Evolutionary conservation across 2,113 vertebrate species (phyloP).

Genomic region (Phodopus roborovskii): DNA sequence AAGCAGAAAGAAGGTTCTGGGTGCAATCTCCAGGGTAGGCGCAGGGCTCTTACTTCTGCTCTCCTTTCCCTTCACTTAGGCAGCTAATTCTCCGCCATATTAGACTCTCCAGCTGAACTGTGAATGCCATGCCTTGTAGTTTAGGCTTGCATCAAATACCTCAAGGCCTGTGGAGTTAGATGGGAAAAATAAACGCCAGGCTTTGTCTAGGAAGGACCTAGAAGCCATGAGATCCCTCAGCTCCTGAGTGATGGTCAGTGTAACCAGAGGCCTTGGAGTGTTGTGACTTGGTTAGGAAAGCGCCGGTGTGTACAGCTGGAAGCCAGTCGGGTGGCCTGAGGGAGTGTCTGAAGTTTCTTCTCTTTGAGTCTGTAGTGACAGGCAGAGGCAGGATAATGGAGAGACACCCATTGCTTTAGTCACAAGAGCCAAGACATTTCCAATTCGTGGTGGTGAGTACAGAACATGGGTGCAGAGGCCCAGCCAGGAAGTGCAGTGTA

Average conservation of each 20-base stretch:
- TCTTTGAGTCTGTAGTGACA: not conserved
- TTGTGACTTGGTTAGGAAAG: not conserved
- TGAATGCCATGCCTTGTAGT: not conserved
- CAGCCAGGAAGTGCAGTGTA: not conserved
- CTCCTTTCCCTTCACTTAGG: slow-evolving; percentile 11
- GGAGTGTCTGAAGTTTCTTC: not conserved
- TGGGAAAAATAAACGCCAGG: slow-evolving; percentile 47
- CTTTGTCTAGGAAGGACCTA: not conserved
- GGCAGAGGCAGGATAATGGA: not conserved
- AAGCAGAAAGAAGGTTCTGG: not conserved
- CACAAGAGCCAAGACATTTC: not conserved
- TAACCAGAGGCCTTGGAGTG: not conserved
- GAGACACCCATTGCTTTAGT: not conserved
- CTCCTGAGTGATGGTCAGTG: not conserved
- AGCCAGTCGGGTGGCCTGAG: not conserved
- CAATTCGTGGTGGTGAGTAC: not conserved
- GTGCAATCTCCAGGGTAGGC: slow-evolving; percentile 1
- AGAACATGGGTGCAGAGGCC: not conserved
- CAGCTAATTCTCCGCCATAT: slow-evolving; percentile 31
- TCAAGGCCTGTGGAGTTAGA: not conserved
- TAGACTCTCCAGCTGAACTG: not conserved
- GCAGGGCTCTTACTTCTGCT: slow-evolving; percentile 15
- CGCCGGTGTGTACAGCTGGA: not conserved
- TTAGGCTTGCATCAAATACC: slow-evolving; percentile 5
- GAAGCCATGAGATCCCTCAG: not conserved